Percentiles rank a stretch among this genome's conserved stretches.
These are phyloP conservation scores for Erythrolamprus reginae DNA, from an alignment of 2,113 vertebrate genomes.

Conservation along the genomic window DNA sequence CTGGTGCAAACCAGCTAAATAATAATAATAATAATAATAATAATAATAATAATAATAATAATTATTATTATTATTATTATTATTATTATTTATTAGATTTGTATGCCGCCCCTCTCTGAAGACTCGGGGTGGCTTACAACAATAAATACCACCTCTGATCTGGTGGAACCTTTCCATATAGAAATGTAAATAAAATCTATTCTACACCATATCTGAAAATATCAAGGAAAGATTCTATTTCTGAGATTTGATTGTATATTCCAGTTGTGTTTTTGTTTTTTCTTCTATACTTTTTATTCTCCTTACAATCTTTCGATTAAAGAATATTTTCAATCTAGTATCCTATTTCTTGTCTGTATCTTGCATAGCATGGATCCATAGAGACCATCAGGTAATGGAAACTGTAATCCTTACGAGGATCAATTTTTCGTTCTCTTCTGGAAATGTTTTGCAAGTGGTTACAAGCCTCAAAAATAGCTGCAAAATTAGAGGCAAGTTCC, in stretches of 20 bases:
- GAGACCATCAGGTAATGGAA: not conserved
- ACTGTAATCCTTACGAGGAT: not conserved
- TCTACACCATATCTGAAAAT: not conserved
- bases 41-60: too few relatives aligned
- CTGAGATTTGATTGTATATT: not conserved
- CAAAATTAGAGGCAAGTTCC: not conserved
- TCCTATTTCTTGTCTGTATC: not conserved
- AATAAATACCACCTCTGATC: too few relatives aligned
- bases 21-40: too few relatives aligned
- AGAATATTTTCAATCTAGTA: not conserved
- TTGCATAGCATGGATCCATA: not conserved
- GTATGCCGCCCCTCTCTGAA: too few relatives aligned
- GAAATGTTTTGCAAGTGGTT: not conserved
- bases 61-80: too few relatives aligned
- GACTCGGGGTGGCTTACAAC: too few relatives aligned
- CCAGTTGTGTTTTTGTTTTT: not conserved
- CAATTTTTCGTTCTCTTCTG: not conserved
- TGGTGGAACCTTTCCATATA: not conserved
- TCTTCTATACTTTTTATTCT: not conserved
- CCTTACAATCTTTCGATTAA: not conserved
- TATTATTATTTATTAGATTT: too few relatives aligned
- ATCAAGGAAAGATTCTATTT: not conserved
- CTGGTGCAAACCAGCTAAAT: too few relatives aligned
- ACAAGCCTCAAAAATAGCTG: not conserved
- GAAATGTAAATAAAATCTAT: not conserved